Percentiles rank a stretch among this genome's conserved stretches.
Conservation (phyloP, 2,113 vertebrate species). For the Erythrocebus patas region DNA sequence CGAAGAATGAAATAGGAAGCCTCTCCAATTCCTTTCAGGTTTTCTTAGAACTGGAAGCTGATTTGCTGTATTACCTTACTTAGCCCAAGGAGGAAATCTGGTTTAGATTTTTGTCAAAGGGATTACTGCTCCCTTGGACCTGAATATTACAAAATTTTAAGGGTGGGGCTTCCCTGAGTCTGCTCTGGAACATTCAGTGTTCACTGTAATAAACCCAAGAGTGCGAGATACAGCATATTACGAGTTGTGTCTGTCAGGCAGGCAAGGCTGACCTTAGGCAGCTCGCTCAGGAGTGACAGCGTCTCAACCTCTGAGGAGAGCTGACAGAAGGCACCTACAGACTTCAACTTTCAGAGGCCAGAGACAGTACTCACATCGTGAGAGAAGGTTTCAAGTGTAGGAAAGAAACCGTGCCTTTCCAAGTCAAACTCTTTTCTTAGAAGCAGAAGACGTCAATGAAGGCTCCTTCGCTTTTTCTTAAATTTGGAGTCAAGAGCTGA, state of each 20-base stretch:
- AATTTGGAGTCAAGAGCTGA: background rate
- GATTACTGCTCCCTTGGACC: background rate
- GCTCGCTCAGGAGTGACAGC: background rate
- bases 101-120: background rate
- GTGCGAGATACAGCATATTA: accelerated
- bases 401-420: background rate
- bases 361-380: accelerated
- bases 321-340: background rate
- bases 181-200: background rate
- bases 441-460: background rate
- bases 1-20: accelerated
- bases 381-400: background rate
- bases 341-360: too few species aligned
- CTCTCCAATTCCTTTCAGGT: background rate
- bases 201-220: background rate
- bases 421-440: background rate
- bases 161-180: accelerated
- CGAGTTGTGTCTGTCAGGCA: accelerated
- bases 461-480: background rate
- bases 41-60: background rate
- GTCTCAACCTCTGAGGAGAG: background rate
- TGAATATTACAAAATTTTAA: background rate
- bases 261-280: accelerated
- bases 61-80: background rate
- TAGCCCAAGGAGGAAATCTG: too few species aligned